Evolutionary conservation across 2,113 vertebrate species (phyloP).

Genomic region (Melierax canorus): DNA sequence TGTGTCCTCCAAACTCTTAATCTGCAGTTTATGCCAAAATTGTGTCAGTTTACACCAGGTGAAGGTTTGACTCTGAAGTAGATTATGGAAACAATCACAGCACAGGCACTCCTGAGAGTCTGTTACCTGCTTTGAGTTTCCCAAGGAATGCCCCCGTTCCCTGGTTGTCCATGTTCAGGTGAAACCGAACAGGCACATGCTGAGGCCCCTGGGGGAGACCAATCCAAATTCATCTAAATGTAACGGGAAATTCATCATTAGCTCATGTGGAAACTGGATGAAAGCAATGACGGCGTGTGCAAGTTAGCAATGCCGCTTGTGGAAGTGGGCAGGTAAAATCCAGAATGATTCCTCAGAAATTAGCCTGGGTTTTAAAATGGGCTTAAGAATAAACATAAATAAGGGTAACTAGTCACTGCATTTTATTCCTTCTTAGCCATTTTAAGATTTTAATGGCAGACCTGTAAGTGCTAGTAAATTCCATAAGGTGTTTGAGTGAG

Average conservation of each 20-base stretch:
- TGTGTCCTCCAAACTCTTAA: not conserved
- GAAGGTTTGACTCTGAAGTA: not conserved
- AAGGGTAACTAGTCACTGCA: not conserved
- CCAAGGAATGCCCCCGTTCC: not conserved
- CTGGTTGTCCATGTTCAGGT: not conserved
- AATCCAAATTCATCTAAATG: not conserved
- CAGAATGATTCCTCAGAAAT: not conserved
- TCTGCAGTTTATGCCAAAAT: not conserved
- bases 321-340: not conserved
- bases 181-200: not conserved
- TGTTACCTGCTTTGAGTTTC: not conserved
- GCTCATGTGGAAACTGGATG: not conserved
- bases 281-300: not conserved
- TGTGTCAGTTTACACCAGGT: not conserved
- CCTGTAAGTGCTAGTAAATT: not conserved
- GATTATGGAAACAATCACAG: not conserved
- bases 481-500: not conserved
- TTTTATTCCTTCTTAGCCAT: not conserved
- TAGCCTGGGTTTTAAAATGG: not conserved
- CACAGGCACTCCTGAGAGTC: not conserved
- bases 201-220: rapidly evolving
- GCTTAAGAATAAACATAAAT: not conserved
- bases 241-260: not conserved
- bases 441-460: not conserved
- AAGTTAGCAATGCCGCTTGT: not conserved